Evolutionary conservation across 2,797 vertebrate genomes (phyloP).

Genomic region (Apogon hyalosoma): DNA sequence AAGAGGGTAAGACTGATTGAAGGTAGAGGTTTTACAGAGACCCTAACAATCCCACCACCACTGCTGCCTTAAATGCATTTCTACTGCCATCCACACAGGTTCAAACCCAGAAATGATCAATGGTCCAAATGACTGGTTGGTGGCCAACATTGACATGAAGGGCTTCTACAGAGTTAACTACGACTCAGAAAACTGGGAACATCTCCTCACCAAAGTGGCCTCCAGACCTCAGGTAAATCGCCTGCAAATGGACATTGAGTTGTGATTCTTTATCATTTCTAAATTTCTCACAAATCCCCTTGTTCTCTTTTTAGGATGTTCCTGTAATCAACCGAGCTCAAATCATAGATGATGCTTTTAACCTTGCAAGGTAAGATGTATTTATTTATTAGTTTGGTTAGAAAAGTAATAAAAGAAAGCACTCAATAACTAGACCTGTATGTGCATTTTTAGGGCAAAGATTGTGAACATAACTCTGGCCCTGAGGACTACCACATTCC

Average conservation of each 20-base stretch:
- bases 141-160: constrained; percentile 87
- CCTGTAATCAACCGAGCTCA: constrained; percentile 92
- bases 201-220: constrained; percentile 76
- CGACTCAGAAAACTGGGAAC: constrained; percentile 87
- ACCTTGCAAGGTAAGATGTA: constrained; percentile 89
- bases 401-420: background rate
- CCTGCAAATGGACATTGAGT: background rate
- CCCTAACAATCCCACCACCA: too few relatives aligned
- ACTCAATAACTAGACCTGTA: background rate
- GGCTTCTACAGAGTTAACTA: constrained; percentile 94
- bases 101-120: background rate
- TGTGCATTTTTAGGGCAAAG: constrained; percentile 79
- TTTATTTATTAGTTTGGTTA: background rate
- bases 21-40: rapidly evolving
- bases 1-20: constrained; percentile 65
- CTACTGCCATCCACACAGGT: constrained; percentile 30
- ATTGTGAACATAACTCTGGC: constrained; percentile 82
- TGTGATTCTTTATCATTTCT: background rate
- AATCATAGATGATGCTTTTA: constrained; percentile 91
- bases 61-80: too few relatives aligned
- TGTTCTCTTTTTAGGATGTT: constrained; percentile 80
- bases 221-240: constrained; percentile 37
- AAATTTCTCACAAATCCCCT: background rate
- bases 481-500: constrained; percentile 88
- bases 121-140: constrained; percentile 67